Evolutionary conservation across 2,797 vertebrate species (phyloP).

Genomic region (Galagoides demidoff): DNA sequence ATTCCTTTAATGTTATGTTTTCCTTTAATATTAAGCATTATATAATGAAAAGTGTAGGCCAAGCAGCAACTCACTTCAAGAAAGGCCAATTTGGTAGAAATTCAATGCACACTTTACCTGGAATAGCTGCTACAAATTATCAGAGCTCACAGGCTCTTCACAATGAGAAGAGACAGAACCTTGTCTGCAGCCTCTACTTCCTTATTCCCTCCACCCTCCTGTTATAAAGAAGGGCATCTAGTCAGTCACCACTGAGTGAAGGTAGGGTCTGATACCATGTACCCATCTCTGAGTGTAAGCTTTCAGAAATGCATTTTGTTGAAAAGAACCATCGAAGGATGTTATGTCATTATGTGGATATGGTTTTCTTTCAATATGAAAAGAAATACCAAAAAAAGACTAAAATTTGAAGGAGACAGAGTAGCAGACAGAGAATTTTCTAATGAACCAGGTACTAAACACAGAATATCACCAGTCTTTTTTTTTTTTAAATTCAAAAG

Average conservation of each 20-base stretch:
- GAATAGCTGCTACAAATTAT: background rate
- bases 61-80: background rate
- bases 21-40: background rate
- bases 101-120: background rate
- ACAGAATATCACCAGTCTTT: background rate
- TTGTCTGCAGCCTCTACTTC: background rate
- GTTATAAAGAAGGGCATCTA: background rate
- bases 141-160: background rate
- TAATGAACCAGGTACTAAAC: slow-evolving; percentile 16
- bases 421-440: background rate
- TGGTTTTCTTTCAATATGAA: background rate
- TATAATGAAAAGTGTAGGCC: background rate
- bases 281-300: background rate
- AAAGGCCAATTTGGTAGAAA: slow-evolving; percentile 50
- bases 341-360: background rate
- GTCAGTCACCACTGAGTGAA: background rate
- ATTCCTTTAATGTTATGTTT: slow-evolving; percentile 3
- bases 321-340: background rate
- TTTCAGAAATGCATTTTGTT: background rate
- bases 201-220: background rate
- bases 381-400: background rate
- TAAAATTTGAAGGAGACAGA: background rate
- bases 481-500: slow-evolving; percentile 55
- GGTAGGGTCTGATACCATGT: rapidly evolving
- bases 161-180: background rate